Evolutionary conservation across 2,113 vertebrate species (phyloP).

Genomic region (Cynoglossus semilaevis): DNA sequence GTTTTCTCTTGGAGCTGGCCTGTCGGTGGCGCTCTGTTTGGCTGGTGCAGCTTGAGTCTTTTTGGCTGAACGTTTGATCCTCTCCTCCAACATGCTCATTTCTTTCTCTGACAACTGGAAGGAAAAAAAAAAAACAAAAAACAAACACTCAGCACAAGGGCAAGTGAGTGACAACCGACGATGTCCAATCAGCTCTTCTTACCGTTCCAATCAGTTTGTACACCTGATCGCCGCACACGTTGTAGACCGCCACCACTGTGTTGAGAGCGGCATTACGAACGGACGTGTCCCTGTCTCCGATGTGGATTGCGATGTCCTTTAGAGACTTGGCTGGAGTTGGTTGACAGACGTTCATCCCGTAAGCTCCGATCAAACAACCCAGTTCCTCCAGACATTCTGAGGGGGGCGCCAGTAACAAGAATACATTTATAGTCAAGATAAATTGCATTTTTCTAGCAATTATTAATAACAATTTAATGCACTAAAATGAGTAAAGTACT

Average conservation of each 20-base stretch:
- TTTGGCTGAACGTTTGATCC: conserved; percentile 96
- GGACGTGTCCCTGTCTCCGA: conserved; percentile 92
- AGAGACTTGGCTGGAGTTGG: conserved; percentile 92
- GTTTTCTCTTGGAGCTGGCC: conserved; percentile 78
- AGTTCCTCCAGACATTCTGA: conserved; percentile 96
- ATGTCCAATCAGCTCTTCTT: conserved; percentile 60
- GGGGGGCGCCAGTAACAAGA: background rate
- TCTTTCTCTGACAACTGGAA: conserved; percentile 96
- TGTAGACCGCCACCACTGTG: conserved; percentile 94
- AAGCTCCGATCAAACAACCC: conserved; percentile 91
- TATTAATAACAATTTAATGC: too few relatives aligned
- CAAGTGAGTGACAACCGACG: background rate
- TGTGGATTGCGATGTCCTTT: conserved; percentile 94
- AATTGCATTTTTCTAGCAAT: too few relatives aligned
- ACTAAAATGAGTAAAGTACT: too few relatives aligned
- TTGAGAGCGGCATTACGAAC: conserved; percentile 97
- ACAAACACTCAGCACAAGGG: background rate
- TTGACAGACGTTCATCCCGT: conserved; percentile 96
- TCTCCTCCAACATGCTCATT: conserved; percentile 98
- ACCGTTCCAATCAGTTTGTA: conserved; percentile 98
- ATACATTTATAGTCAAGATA: too few relatives aligned
- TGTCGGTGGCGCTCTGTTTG: conserved; percentile 77
- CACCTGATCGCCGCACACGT: conserved; percentile 92
- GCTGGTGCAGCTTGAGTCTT: conserved; percentile 78
- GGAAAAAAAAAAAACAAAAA: background rate